Evolutionary conservation across 2,797 vertebrate genomes (phyloP).

Genomic region (Spheniscus humboldti): DNA sequence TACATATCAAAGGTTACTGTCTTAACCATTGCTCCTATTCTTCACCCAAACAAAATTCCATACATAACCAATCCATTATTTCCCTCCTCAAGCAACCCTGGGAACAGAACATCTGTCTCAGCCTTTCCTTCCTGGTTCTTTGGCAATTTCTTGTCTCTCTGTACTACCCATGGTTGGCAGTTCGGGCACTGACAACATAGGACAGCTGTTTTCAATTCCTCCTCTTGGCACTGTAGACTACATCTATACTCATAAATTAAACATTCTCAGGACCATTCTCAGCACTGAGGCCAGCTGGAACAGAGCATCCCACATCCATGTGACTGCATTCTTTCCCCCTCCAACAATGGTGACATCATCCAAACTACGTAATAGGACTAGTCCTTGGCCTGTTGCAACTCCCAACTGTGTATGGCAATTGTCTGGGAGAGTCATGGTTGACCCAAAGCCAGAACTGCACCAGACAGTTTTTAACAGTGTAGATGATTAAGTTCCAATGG

Average conservation of each 20-base stretch:
- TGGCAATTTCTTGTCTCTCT: background rate
- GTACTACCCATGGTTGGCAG: background rate
- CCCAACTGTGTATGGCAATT: background rate
- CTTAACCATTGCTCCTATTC: background rate
- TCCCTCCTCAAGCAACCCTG: background rate
- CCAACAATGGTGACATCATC: background rate
- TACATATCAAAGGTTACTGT: background rate
- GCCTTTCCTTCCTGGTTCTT: background rate
- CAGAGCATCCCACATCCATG: background rate
- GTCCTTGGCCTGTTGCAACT: background rate
- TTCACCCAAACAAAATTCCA: background rate
- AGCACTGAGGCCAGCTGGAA: slow-evolving; percentile 27
- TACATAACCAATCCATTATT: background rate
- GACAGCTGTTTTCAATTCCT: slow-evolving; percentile 22
- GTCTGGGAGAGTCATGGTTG: background rate
- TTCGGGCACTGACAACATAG: background rate
- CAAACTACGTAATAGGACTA: background rate
- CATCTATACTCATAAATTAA: slow-evolving; percentile 42
- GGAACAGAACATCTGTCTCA: background rate
- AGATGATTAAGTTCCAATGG: background rate
- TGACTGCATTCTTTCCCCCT: background rate
- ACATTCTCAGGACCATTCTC: slow-evolving; percentile 5
- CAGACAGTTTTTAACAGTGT: background rate
- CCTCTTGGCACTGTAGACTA: background rate
- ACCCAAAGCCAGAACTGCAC: background rate